phyloP scores from a whole-genome alignment of 1,140 invertebrate genomes.

The Sminthurinus signatus region DNA sequence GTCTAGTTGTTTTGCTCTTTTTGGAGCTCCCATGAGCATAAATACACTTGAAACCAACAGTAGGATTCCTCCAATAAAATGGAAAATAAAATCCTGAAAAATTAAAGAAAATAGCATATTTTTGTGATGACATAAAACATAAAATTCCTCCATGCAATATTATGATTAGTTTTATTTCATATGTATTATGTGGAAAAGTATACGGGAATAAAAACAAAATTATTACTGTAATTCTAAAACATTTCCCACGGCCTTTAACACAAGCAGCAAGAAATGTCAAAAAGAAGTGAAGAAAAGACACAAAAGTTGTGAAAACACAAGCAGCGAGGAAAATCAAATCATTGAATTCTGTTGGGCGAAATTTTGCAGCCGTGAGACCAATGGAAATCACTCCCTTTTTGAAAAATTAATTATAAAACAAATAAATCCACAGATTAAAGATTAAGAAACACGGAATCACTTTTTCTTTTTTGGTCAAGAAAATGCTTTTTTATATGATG shows the following conservation, averaged over 20 bases:
- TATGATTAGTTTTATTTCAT: background rate
- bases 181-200: background rate
- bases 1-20: background rate
- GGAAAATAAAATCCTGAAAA: conserved; percentile 8
- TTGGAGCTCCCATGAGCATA: background rate
- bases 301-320: background rate
- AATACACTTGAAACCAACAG: background rate
- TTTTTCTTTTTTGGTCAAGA: too few species aligned
- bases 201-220: background rate
- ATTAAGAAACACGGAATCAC: too few species aligned
- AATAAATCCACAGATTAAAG: too few species aligned
- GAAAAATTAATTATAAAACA: background rate
- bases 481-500: too few species aligned
- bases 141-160: background rate
- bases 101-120: background rate
- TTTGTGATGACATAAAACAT: background rate
- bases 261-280: background rate
- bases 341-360: background rate
- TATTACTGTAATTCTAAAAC: conserved; percentile 5
- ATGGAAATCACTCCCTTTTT: background rate
- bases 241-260: background rate
- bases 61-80: background rate
- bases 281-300: background rate
- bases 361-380: background rate
- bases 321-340: background rate